Percentiles rank a stretch among this genome's conserved stretches.
phyloP scores from a whole-genome alignment of 1,140 invertebrate genomes.

The Sitophilus oryzae region DNA sequence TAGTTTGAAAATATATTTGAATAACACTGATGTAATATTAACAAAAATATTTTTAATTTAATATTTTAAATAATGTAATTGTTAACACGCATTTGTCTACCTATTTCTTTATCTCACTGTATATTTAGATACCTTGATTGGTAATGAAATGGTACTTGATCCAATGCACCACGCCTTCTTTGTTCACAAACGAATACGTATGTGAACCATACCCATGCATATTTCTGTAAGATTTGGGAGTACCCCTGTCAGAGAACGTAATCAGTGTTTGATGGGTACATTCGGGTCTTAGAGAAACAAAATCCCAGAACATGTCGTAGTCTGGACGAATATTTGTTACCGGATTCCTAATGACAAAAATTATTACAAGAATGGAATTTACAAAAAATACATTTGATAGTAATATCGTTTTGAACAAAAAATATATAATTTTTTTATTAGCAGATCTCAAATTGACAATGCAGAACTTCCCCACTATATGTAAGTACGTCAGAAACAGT shows the following conservation, averaged over 20 bases:
- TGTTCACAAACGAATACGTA: constrained; percentile 66
- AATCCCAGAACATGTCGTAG: constrained; percentile 88
- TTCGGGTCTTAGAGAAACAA: constrained; percentile 77
- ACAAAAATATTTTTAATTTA: no score
- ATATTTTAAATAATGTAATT: no score
- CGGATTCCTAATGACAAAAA: constrained; percentile 55
- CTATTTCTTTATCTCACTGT: no score
- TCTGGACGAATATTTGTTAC: constrained; percentile 62
- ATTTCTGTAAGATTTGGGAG: constrained; percentile 70
- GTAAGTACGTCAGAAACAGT: no score
- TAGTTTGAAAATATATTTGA: no score
- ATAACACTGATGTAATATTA: no score
- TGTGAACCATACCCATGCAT: constrained; percentile 76
- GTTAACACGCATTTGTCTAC: no score
- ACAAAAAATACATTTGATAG: background rate
- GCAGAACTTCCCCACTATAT: no score
- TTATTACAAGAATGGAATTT: no score
- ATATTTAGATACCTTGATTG: constrained; percentile 63
- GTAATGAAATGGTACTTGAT: constrained; percentile 71
- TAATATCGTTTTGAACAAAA: background rate
- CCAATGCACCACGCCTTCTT: constrained; percentile 52
- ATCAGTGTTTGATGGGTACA: constrained; percentile 74
- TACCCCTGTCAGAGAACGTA: constrained; percentile 82
- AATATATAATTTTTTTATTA: background rate
- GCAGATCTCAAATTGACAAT: background rate